Evolutionary conservation across 2,797 vertebrate species (phyloP), one percentile per base, ranked within the genome.

Genomic region (Poeciliopsis turneri): DNA sequence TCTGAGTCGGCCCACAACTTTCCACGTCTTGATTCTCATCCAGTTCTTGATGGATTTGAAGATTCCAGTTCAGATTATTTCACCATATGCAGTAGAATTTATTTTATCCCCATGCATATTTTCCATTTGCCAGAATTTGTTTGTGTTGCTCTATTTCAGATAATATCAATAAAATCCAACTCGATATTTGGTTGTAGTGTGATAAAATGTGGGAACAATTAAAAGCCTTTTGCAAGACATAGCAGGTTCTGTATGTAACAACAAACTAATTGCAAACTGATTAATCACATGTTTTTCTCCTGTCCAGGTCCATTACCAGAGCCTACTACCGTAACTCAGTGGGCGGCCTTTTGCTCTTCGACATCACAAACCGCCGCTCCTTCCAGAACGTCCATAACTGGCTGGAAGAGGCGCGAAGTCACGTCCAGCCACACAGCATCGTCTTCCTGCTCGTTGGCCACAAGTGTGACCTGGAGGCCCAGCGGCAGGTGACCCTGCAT

Each of bases 271-370:
- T 55, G n/a, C 53, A n/a, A 51, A 51, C 49, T 11, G 4, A 39
- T 68, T 23, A 68, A 68, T 41, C 9, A 18, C 33, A 39, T 23
- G 18, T 68, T n/a, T 53, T 55, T 11, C 9, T 55, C 8, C 53
- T 43, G 23, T 70, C 25, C 93, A 99, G 98, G 93, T 99, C 98
- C 84, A 99, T 99, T 93, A 99, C 98, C 80, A 95, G 97, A 82
- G 98, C 98, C 39, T 99, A 99, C 95, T 99, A 99, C 95, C 97
- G 98, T 87, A 99, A 99, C 95, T 99, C 98, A 0, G 98, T 99
- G 47, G 98, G 98, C 23, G 98, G 98, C 53, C 96, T 99, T 75
- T 97, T 99, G 76, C 96, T 99, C 59, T 99, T 99, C 83, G 98
- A 99, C 95, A 99, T 99, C 94, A 99, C 98, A 86, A 99, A 99